Evolutionary conservation across 92 coral and sea anemone species (phyloP).

Genomic region (Zoanthus gigantus): DNA sequence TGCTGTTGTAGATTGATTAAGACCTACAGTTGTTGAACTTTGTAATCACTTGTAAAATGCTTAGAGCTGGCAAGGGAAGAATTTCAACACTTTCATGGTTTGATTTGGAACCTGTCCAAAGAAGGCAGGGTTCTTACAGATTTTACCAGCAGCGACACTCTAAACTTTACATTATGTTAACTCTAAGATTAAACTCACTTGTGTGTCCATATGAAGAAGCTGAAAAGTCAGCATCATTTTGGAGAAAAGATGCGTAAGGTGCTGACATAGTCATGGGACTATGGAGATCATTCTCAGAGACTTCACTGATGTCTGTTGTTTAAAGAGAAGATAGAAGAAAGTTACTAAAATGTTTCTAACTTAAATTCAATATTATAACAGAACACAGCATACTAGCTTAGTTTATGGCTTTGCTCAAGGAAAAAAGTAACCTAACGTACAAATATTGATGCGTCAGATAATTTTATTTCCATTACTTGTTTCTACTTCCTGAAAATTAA

Average conservation of each 20-base stretch:
- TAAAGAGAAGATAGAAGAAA: background rate
- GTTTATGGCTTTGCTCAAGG: background rate
- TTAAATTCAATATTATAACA: background rate
- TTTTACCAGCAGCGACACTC: too few species aligned
- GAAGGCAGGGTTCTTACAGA: too few species aligned
- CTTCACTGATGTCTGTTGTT: slow-evolving; percentile 18
- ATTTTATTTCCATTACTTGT: too few species aligned
- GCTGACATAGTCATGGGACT: slow-evolving; percentile 14
- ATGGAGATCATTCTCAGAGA: slow-evolving; percentile 18
- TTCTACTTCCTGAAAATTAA: too few species aligned
- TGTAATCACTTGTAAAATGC: too few species aligned
- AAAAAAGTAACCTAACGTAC: background rate
- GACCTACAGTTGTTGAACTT: too few species aligned
- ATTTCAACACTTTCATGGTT: too few species aligned
- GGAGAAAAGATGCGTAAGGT: slow-evolving; percentile 34
- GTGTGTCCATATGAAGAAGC: background rate
- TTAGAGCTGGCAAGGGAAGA: too few species aligned
- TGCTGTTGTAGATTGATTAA: too few species aligned
- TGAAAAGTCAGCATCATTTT: slow-evolving; percentile 13
- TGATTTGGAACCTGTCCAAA: too few species aligned
- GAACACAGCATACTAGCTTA: background rate
- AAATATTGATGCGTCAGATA: background rate
- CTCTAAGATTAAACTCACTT: background rate
- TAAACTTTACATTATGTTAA: too few species aligned
- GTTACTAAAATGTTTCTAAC: background rate